phyloP scores from a whole-genome alignment of 1,140 invertebrate genomes.

The Conus ventricosus region DNA sequence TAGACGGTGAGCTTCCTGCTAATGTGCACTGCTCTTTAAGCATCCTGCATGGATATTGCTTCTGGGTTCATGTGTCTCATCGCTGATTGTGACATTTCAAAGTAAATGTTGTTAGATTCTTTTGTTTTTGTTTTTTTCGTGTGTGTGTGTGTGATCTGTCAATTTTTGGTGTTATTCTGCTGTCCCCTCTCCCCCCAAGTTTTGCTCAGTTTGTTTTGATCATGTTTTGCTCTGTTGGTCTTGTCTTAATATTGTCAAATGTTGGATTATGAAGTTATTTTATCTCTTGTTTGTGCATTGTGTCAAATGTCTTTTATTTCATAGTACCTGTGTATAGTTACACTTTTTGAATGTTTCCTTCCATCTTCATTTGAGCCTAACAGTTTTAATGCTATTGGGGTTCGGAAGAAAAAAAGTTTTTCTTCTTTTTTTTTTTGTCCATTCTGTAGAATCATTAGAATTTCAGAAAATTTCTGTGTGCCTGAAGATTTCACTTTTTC shows the following conservation, averaged over 20 bases:
- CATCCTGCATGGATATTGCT: conserved; percentile 20
- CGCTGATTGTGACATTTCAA: neutral
- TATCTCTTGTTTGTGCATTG: neutral
- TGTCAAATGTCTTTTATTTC: neutral
- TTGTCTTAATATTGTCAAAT: neutral
- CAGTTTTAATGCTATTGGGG: too few relatives aligned
- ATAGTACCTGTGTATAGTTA: neutral
- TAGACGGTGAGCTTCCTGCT: conserved; percentile 14
- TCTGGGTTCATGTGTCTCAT: neutral
- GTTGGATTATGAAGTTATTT: too few relatives aligned
- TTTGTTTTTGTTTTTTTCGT: neutral
- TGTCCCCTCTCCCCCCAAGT: neutral
- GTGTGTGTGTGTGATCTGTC: neutral
- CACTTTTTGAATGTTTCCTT: neutral
- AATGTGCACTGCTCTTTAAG: neutral
- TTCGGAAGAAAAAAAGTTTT: too few relatives aligned
- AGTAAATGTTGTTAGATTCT: neutral
- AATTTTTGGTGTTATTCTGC: neutral
- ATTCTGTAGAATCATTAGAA: too few relatives aligned
- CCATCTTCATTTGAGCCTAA: too few relatives aligned
- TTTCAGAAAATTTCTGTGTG: neutral
- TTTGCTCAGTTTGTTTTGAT: neutral
- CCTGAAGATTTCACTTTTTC: too few relatives aligned
- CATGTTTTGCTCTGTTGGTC: neutral
- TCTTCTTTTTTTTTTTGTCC: too few relatives aligned